Conservation (phyloP, 2,797 vertebrate species). For the Periophthalmus magnuspinnatus region DNA sequence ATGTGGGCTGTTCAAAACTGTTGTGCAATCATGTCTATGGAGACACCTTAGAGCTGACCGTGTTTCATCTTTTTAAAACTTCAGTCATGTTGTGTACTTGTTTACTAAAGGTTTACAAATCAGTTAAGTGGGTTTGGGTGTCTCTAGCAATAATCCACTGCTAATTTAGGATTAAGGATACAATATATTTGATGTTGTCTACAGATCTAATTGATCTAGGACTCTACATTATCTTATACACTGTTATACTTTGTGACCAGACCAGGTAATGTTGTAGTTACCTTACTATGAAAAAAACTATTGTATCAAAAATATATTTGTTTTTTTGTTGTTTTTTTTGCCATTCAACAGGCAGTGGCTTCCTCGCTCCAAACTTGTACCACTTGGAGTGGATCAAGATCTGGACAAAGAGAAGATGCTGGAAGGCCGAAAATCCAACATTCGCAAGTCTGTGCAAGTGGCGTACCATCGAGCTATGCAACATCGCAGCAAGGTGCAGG, state of each 20-base stretch:
- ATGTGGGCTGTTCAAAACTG: background rate
- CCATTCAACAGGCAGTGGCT: constrained; percentile 91
- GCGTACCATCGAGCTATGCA: constrained; percentile 98
- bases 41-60: background rate
- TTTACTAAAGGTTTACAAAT: background rate
- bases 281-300: background rate
- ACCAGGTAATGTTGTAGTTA: too few relatives aligned
- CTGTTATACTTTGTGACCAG: too few relatives aligned
- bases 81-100: background rate
- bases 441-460: constrained; percentile 98
- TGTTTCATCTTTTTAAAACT: background rate
- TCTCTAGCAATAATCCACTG: background rate
- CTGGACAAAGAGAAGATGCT: constrained; percentile 99
- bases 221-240: too few relatives aligned
- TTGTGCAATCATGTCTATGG: background rate
- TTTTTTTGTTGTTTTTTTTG: constrained; percentile 5
- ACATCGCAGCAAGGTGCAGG: constrained; percentile 98
- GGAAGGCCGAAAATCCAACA: constrained; percentile 97
- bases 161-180: background rate
- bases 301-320: background rate
- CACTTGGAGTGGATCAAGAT: constrained; percentile 96
- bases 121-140: background rate
- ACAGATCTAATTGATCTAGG: too few relatives aligned
- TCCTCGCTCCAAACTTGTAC: constrained; percentile 95
- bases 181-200: too few relatives aligned